Evolutionary conservation across 92 coral and sea anemone genomes (phyloP), one percentile per base, ranked within the genome.

Genomic region (Porites cylindrica): DNA sequence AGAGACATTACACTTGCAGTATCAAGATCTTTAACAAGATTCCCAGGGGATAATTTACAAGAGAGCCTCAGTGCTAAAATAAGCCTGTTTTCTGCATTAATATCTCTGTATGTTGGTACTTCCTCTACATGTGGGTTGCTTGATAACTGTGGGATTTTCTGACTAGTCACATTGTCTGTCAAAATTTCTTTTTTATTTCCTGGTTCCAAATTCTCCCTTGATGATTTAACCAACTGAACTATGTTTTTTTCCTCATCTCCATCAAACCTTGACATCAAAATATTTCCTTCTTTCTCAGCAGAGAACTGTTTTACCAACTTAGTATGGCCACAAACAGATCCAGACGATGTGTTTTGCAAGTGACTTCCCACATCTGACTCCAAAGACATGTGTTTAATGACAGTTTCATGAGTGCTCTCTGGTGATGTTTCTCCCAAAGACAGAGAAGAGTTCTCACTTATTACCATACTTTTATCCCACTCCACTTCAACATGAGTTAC

Each of bases 11-110:
- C 86, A 66, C 88, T 85, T 21, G 77, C 68, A 66, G 78, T 70
- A 53, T 89, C 92, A 77, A 84, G 88, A 59, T 81, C 88, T 23
- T 65, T 58, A 53, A 92, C 90, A 19, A 88, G 92, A 72, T 86
- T 84, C 59, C 93, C 76, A 76, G 95, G 93, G 6, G 80, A 86
- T 74, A 82, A 76, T 75, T 78, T 80, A 68, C 95, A 92, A 38
- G 89, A 87, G 67, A 92, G 85, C 51, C 95, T 86, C 54, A 92
- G 69, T 7, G 89, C 91, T 58, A 88, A 19, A 9, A 60, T 20
- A 7, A 92, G 91, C 66, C 66, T 84, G 67, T 63, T 73, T 79
- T 90, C 89, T 7, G 95, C 91, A 21, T 13, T 19, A 19, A 61
- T 51, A 51, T 73, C 88, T 75, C 80, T 58, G 11, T 3, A 29